phyloP scores from a whole-genome alignment of 2,113 vertebrate genomes.

The Gymnogyps californianus region DNA sequence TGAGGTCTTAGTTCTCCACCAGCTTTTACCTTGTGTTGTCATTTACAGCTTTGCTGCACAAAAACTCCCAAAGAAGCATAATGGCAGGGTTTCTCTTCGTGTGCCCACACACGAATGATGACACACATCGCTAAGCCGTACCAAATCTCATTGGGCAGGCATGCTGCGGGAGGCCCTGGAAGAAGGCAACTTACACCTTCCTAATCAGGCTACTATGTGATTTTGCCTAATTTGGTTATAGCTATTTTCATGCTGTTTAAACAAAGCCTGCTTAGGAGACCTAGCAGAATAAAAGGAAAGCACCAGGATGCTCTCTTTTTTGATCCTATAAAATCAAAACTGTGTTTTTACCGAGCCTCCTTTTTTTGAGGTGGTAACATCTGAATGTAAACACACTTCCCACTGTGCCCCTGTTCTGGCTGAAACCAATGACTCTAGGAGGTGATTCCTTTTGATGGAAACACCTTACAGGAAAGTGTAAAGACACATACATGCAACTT shows the following conservation, averaged over 20 bases:
- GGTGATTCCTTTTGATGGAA: not conserved
- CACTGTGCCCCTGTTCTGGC: not conserved
- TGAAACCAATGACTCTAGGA: not conserved
- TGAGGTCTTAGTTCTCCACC: not conserved
- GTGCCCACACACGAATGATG: not conserved
- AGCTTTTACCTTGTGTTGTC: not conserved
- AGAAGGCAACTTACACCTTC: not conserved
- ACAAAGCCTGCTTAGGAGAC: not conserved
- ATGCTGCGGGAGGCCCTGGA: not conserved
- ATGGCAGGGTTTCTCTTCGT: not conserved
- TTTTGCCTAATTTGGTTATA: conserved; percentile 1
- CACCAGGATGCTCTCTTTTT: not conserved
- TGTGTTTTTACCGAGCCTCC: not conserved
- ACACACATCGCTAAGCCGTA: not conserved
- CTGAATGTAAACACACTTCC: not conserved
- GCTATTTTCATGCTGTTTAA: not conserved
- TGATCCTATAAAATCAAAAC: not conserved
- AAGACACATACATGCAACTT: not conserved
- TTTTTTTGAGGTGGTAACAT: not conserved
- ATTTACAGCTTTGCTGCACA: not conserved
- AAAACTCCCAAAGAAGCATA: not conserved
- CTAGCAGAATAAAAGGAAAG: not conserved
- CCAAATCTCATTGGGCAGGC: not conserved
- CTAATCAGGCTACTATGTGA: not conserved
- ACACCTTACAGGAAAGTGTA: not conserved